Evolutionary conservation across 2,888 invertebrate genomes (phyloP).

Genomic region (Liodrosophila aerea): DNA sequence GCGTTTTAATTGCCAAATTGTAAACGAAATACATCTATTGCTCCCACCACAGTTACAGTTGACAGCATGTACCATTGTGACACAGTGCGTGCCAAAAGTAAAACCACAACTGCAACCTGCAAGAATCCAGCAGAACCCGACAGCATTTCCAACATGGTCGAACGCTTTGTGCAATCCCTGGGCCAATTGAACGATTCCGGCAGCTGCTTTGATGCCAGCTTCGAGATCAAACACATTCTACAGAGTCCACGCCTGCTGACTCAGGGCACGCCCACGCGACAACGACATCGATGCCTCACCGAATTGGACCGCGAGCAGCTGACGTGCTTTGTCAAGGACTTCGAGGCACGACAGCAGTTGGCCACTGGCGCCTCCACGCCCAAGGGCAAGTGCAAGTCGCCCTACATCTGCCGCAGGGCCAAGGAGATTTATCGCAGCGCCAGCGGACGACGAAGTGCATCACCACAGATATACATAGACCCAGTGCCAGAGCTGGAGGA

Average conservation of each 20-base stretch:
- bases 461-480: slow-evolving; percentile 53
- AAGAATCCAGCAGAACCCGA: slow-evolving; percentile 7
- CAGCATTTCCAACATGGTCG: slow-evolving; percentile 75
- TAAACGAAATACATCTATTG: not conserved
- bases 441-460: slow-evolving; percentile 62
- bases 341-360: slow-evolving; percentile 70
- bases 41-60: slow-evolving; percentile 16
- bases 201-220: slow-evolving; percentile 81
- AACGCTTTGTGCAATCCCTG: slow-evolving; percentile 80
- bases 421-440: slow-evolving; percentile 65
- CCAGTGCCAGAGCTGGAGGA: slow-evolving; percentile 25
- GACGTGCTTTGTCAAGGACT: slow-evolving; percentile 76
- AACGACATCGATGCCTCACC: slow-evolving; percentile 77
- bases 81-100: slow-evolving; percentile 11
- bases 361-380: slow-evolving; percentile 51
- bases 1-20: slow-evolving; percentile 55
- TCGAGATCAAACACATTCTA: slow-evolving; percentile 80
- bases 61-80: slow-evolving; percentile 50
- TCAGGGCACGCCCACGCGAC: slow-evolving; percentile 13
- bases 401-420: slow-evolving; percentile 71
- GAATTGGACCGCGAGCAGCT: slow-evolving; percentile 80
- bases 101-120: slow-evolving; percentile 20
- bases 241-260: slow-evolving; percentile 58
- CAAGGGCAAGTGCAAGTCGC: slow-evolving; percentile 67
- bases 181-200: slow-evolving; percentile 81